Evolutionary conservation across 2,888 invertebrate genomes (phyloP).

Genomic region (Lasiommata megera): DNA sequence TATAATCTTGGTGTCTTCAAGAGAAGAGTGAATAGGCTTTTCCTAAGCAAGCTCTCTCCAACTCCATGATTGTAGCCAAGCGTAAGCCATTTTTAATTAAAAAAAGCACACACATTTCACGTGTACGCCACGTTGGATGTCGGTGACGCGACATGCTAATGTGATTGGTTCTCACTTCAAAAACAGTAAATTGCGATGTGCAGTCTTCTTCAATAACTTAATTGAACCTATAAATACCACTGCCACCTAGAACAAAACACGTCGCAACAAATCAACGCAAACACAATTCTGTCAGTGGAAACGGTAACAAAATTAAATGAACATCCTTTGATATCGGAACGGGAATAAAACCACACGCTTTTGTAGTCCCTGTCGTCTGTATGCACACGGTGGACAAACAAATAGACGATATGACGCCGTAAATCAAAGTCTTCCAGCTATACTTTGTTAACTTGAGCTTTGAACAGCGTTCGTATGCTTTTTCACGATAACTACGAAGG

Average conservation of each 20-base stretch:
- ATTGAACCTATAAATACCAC: slow-evolving; percentile 7
- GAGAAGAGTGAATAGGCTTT: too few species aligned
- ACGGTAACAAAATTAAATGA: slow-evolving; percentile 35
- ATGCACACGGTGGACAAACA: slow-evolving; percentile 21
- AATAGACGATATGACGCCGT: slow-evolving; percentile 15
- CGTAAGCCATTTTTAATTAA: too few species aligned
- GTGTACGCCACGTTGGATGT: too few species aligned
- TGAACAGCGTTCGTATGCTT: background rate
- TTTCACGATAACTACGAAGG: too few species aligned
- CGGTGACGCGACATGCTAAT: too few species aligned
- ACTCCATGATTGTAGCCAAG: too few species aligned
- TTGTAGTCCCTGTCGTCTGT: slow-evolving; percentile 21
- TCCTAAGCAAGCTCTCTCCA: too few species aligned
- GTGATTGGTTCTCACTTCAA: too few species aligned
- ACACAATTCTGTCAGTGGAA: slow-evolving; percentile 9
- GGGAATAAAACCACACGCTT: slow-evolving; percentile 42
- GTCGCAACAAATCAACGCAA: slow-evolving; percentile 17
- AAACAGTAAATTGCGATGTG: too few species aligned
- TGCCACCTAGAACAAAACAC: slow-evolving; percentile 14
- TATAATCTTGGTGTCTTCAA: too few species aligned
- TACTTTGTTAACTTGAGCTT: slow-evolving; percentile 8
- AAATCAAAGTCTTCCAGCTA: slow-evolving; percentile 15
- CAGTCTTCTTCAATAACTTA: background rate
- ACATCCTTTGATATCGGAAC: slow-evolving; percentile 47
- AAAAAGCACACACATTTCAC: too few species aligned